Conservation (phyloP, 2,888 invertebrate genomes). For the Polymixis lichenea region DNA sequence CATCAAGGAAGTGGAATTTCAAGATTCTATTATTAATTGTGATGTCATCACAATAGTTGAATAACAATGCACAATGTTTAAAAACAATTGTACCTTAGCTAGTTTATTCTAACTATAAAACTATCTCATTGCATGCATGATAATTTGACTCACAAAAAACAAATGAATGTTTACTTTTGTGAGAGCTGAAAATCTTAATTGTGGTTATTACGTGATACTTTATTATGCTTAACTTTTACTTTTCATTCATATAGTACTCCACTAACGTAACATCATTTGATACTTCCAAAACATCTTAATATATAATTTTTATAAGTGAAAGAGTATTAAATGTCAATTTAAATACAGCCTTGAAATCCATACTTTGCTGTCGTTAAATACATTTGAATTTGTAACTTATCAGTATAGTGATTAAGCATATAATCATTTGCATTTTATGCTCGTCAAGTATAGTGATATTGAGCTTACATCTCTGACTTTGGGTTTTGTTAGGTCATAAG, state of each 20-base stretch:
- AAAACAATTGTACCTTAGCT: slow-evolving; percentile 1
- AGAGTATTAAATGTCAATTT: slow-evolving; percentile 16
- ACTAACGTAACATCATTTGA: slow-evolving; percentile 15
- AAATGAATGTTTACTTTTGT: background rate
- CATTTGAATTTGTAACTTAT: slow-evolving; percentile 26
- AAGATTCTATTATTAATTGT: slow-evolving; percentile 1
- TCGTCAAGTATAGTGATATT: slow-evolving; percentile 10
- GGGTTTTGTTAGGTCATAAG: slow-evolving; percentile 21
- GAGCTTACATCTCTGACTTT: slow-evolving; percentile 37
- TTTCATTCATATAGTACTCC: slow-evolving; percentile 3
- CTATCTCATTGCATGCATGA: slow-evolving; percentile 1
- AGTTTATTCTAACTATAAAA: background rate
- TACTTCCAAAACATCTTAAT: no score
- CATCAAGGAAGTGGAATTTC: slow-evolving; percentile 12
- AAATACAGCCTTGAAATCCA: slow-evolving; percentile 13
- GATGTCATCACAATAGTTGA: slow-evolving; percentile 23
- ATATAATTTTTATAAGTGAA: background rate
- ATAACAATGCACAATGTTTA: slow-evolving; percentile 11
- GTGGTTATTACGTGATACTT: background rate
- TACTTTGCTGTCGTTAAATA: background rate
- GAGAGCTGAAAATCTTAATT: background rate
- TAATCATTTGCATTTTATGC: background rate
- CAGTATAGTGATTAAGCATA: background rate
- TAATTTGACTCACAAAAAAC: background rate
- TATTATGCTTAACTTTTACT: slow-evolving; percentile 19